Evolutionary conservation across 2,888 invertebrate genomes (phyloP), one percentile per base, ranked within the genome.

Genomic region (Cryptocephalus primarius): DNA sequence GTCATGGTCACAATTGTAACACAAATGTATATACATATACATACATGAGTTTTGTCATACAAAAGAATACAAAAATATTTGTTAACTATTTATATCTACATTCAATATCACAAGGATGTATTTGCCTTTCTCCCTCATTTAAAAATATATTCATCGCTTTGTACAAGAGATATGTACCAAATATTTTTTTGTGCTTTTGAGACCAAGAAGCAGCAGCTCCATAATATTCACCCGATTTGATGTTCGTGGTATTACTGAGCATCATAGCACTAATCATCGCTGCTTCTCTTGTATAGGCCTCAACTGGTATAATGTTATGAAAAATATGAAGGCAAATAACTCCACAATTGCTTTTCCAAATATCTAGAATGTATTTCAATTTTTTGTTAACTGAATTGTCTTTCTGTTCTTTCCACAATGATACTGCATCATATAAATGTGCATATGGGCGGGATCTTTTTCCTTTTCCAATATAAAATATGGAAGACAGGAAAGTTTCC

Each of bases 201-300:
- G 79, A 76, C 90, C 89, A 93, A 0, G 84, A 79, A 1, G 82
- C 74, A 0, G 83, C 77, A 0, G 79, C 72, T 0, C 92, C 92
- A 61, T 93, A 92, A 65, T 86, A 91, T 52, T 88, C 85, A 0
- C 94, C 93, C 33, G 72, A 69, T 61, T 85, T 85, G 13, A 79
- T 69, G 68, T 95, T 95, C 33, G 83, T 85, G 54, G 94, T 69
- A 61, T 85, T 84, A 0, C 75, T 67, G 4, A 88, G 59, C 1
- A 87, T 86, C 8, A 97, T 67, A 0, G 91, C 89, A 58, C 90
- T 89, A n/a, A 97, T 93, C 79, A 97, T 94, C 8, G 89, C 82
- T 0, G 95, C 95, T 69, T 97, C 97, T 51, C 95, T 75, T 0
- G 93, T 92, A 56, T 85, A 90, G 0, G 97, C 96, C 67, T 97